Base-by-base conservation (phyloP, 23 tunicate genomes). In the Clavelina lepadiformis region DNA sequence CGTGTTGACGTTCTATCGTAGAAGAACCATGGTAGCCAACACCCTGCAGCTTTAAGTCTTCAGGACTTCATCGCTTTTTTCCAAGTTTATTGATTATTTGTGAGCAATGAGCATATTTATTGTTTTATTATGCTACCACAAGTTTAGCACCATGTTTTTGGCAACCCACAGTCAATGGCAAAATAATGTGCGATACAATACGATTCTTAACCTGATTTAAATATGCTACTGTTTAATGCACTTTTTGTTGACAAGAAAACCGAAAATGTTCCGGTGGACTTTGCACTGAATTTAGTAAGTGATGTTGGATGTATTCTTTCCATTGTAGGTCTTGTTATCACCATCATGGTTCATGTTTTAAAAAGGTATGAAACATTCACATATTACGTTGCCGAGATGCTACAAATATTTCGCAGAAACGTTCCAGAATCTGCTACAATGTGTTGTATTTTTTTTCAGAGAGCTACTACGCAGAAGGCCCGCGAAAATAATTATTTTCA, bases 391-490 rank as follows among this genome's bases (percentile, higher is more conserved):
- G 49, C n/a, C n/a, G n/a, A n/a, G n/a, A 15, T 11, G 49, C 49
- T 11, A 41, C 49, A 41, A n/a, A n/a, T n/a, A n/a, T n/a, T n/a
- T n/a, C n/a, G n/a, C n/a, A n/a, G n/a, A n/a, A n/a, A n/a, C n/a
- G n/a, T n/a, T n/a, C n/a, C n/a, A n/a, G n/a, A n/a, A n/a, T n/a
- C n/a, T n/a, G n/a, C n/a, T n/a, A n/a, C n/a, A n/a, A n/a, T n/a
- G n/a, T n/a, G n/a, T n/a, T n/a, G n/a, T n/a, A n/a, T n/a, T 23
- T 22, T 44, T 3, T 31, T 74, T 0, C 55, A 83, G 91, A 23
- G 82, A 83, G 1, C 11, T 74, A 20, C 47, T 76, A 51, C 68
- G 51, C 24, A 45, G 65, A n/a, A 66, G 91, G 18, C 82, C 91
- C 2, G 65, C 82, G 0, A 67, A 72, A 46, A 68, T 75, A 13